These are phyloP conservation scores for Drosophila jambulina DNA, from an alignment of 1,140 invertebrate genomes.

Conservation along the genomic window DNA sequence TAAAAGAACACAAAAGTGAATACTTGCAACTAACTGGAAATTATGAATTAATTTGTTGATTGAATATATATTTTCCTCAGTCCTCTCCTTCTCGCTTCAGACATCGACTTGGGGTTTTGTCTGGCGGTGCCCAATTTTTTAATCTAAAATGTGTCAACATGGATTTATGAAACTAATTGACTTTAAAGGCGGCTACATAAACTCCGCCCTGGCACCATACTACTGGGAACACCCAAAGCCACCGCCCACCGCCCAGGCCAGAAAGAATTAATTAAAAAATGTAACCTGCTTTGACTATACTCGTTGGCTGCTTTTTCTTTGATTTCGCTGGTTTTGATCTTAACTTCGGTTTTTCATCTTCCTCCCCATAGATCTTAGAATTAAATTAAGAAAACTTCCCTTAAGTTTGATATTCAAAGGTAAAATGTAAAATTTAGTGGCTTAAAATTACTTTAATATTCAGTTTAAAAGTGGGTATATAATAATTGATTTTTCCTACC, in stretches of 20 bases:
- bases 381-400: too few relatives aligned
- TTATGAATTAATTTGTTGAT: constrained; percentile 49
- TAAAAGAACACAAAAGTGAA: neutral
- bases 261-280: constrained; percentile 78
- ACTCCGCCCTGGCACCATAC: too few relatives aligned
- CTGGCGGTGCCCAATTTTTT: constrained; percentile 46
- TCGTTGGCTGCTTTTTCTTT: too few relatives aligned
- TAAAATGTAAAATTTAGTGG: too few relatives aligned
- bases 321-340: too few relatives aligned
- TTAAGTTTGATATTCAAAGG: too few relatives aligned
- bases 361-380: too few relatives aligned
- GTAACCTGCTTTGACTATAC: constrained; percentile 72
- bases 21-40: constrained; percentile 42
- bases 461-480: too few relatives aligned
- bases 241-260: constrained; percentile 9
- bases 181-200: constrained; percentile 54
- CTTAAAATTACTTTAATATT: too few relatives aligned
- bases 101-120: constrained; percentile 23
- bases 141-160: constrained; percentile 76
- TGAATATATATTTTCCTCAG: constrained; percentile 6
- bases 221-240: constrained; percentile 17
- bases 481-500: too few relatives aligned
- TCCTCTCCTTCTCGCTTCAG: neutral
- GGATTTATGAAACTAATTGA: constrained; percentile 78
- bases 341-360: too few relatives aligned